phyloP scores from a whole-genome alignment of 2,888 invertebrate genomes.

The Mycogona germanica region DNA sequence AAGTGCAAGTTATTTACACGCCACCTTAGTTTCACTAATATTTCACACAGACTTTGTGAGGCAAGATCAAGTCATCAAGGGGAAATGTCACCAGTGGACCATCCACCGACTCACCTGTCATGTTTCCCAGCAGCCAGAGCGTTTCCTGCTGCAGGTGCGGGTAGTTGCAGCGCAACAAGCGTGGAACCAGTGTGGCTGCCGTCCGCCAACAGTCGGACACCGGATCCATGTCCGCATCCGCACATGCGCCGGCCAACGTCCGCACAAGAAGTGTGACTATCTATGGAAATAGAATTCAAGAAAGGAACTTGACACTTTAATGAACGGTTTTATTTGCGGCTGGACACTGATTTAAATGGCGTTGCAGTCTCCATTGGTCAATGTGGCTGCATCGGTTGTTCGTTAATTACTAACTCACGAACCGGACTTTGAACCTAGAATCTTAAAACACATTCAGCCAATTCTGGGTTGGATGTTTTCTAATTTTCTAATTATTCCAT shows the following conservation, averaged over 20 bases:
- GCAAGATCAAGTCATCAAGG: too few relatives aligned
- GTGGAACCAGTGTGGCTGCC: not conserved
- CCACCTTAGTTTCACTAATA: too few relatives aligned
- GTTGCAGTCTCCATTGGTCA: not conserved
- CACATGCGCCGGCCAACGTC: slow-evolving; percentile 10
- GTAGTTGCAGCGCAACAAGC: not conserved
- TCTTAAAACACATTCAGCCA: not conserved
- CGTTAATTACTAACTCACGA: not conserved
- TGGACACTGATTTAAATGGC: not conserved
- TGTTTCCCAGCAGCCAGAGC: slow-evolving; percentile 16
- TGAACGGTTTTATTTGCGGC: not conserved
- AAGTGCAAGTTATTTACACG: too few relatives aligned
- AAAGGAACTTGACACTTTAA: too few relatives aligned
- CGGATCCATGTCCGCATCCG: not conserved
- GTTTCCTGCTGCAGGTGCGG: slow-evolving; percentile 14
- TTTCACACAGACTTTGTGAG: too few relatives aligned
- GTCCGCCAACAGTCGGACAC: not conserved
- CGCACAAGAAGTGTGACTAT: slow-evolving; percentile 15
- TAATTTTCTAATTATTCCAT: too few relatives aligned
- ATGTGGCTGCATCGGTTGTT: not conserved
- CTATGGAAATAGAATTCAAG: slow-evolving; percentile 4
- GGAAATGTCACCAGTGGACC: too few relatives aligned
- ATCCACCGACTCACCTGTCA: slow-evolving; percentile 12
- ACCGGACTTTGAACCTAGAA: too few relatives aligned
- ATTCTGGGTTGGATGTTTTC: too few relatives aligned